phyloP scores from a whole-genome alignment of 1,140 invertebrate genomes.

The Telenomus remus region DNA sequence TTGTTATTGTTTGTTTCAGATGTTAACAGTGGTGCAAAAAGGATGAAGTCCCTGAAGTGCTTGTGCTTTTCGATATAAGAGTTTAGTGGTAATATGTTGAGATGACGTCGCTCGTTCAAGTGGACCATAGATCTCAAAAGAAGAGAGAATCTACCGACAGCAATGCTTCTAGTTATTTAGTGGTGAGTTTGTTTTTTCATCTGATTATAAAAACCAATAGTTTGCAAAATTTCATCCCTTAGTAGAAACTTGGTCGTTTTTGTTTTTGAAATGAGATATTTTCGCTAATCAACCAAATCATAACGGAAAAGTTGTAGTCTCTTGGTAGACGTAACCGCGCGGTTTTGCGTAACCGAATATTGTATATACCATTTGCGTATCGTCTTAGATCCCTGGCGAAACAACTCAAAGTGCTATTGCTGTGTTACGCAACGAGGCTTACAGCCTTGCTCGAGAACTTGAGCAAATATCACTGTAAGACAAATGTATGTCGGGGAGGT shows the following conservation, averaged over 20 bases:
- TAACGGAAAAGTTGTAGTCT: too few species aligned
- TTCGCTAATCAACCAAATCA: too few species aligned
- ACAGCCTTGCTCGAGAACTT: constrained; percentile 44
- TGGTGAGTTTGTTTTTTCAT: constrained; percentile 60
- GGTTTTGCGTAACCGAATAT: constrained; percentile 23
- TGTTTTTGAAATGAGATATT: too few species aligned
- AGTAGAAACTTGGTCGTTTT: too few species aligned
- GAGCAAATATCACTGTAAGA: constrained; percentile 16
- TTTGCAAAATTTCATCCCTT: background rate
- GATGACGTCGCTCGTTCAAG: constrained; percentile 69
- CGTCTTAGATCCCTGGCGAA: constrained; percentile 13
- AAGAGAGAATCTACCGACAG: constrained; percentile 70
- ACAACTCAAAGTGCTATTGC: constrained; percentile 30
- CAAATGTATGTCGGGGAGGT: constrained; percentile 7
- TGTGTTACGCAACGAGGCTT: constrained; percentile 40
- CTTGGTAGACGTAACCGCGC: background rate
- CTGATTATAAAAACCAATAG: background rate
- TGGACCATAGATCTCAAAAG: constrained; percentile 63
- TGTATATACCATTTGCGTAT: background rate
- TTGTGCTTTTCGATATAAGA: constrained; percentile 41
- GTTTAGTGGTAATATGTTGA: constrained; percentile 60
- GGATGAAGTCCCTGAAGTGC: background rate
- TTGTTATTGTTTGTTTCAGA: background rate
- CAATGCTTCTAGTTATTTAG: constrained; percentile 69
- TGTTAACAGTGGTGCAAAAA: background rate